These are phyloP conservation scores for Philonicus albiceps DNA, from an alignment of 2,888 invertebrate genomes.

Conservation along the genomic window DNA sequence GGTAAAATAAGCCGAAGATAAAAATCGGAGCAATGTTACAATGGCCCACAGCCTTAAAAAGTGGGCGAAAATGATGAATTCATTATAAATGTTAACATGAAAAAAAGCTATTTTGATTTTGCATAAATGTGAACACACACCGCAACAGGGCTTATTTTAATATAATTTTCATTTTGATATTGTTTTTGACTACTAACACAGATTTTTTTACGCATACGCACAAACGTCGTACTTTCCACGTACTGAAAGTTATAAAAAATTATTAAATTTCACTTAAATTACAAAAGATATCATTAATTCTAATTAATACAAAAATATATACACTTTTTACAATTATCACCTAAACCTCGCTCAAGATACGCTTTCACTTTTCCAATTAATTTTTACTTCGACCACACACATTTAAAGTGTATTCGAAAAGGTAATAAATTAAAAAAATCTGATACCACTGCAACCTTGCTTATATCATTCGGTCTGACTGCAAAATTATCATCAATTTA, in stretches of 20 bases:
- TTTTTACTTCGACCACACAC: background rate
- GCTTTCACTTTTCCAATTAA: background rate
- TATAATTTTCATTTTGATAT: background rate
- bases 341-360: background rate
- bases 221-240: constrained; percentile 48
- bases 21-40: background rate
- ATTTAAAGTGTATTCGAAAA: background rate
- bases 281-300: background rate
- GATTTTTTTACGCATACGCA: constrained; percentile 49
- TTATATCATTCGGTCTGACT: background rate
- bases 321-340: background rate
- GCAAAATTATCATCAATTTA: background rate
- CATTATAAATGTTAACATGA: constrained; percentile 1
- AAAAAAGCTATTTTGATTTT: background rate
- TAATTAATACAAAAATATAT: background rate
- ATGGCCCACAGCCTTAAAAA: background rate
- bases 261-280: constrained; percentile 17
- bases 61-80: background rate
- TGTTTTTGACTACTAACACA: constrained; percentile 46
- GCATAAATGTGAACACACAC: background rate
- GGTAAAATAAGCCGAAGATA: background rate
- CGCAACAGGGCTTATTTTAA: background rate
- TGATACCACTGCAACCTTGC: background rate
- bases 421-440: background rate
- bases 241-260: constrained; percentile 43